These are phyloP conservation scores for Globicephala melas DNA, from an alignment of 2,113 vertebrate genomes.

Conservation along the genomic window DNA sequence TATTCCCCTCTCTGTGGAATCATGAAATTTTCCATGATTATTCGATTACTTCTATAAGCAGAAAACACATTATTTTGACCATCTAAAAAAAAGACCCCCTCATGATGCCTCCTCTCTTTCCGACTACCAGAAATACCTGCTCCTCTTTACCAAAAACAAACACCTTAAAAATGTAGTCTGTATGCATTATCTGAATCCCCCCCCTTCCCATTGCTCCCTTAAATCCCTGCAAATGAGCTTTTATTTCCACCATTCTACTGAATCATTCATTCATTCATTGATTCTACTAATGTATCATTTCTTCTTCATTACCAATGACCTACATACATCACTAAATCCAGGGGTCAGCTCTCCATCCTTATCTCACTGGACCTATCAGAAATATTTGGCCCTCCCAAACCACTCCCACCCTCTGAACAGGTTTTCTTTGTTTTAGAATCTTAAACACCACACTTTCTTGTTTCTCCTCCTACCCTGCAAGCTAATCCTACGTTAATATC, in stretches of 20 bases:
- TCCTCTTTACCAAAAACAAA: not conserved
- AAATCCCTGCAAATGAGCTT: not conserved
- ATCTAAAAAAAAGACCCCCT: not conserved
- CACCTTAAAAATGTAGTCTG: not conserved
- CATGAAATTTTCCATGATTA: not conserved
- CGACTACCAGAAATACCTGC: not conserved
- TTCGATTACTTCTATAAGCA: not conserved
- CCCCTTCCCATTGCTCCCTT: not conserved
- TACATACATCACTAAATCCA: not conserved
- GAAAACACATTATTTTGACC: not conserved
- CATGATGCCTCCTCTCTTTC: not conserved
- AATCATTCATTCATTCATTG: not conserved
- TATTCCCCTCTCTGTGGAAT: not conserved
- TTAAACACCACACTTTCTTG: not conserved
- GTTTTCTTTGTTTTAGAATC: not conserved
- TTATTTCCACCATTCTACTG: not conserved
- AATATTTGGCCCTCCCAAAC: not conserved
- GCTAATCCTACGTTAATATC: not conserved
- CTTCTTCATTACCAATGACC: not conserved
- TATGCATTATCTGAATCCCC: not conserved
- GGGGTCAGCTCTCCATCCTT: not conserved
- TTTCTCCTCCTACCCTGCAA: not conserved
- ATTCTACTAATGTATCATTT: not conserved
- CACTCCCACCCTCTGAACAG: not conserved
- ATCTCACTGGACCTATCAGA: not conserved